Conservation (phyloP, 92 coral and sea anemone genomes). For the Pocillopora grandis region DNA sequence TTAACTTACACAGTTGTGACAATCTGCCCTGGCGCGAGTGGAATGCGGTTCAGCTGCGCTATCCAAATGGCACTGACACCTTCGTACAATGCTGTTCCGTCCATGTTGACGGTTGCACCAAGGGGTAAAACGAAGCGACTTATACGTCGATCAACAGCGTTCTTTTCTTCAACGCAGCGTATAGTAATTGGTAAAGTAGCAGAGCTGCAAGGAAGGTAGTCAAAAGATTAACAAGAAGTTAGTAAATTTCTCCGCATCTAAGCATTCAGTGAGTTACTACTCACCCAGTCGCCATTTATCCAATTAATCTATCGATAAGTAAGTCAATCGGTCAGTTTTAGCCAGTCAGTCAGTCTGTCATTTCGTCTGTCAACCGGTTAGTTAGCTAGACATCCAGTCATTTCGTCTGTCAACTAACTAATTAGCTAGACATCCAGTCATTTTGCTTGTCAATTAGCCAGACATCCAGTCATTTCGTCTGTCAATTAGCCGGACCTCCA, state of each 20-base stretch:
- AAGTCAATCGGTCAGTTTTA: neutral
- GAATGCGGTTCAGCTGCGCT: slow-evolving; percentile 84
- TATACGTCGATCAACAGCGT: slow-evolving; percentile 76
- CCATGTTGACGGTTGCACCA: slow-evolving; percentile 96
- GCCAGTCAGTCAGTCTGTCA: neutral
- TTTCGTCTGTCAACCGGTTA: neutral
- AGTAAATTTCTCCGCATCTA: neutral
- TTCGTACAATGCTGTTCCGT: slow-evolving; percentile 93
- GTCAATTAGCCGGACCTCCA: no score
- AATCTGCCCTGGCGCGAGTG: slow-evolving; percentile 74
- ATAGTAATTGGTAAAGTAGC: slow-evolving; percentile 95
- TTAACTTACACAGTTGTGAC: slow-evolving; percentile 85
- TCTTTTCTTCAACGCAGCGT: slow-evolving; percentile 81
- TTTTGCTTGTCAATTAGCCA: no score
- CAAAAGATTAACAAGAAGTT: neutral
- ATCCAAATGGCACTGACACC: slow-evolving; percentile 90
- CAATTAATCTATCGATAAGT: no score
- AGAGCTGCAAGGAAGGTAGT: slow-evolving; percentile 52
- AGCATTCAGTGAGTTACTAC: neutral
- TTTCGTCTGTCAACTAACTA: neutral
- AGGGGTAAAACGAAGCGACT: slow-evolving; percentile 84
- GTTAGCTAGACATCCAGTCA: neutral
- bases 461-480: neutral
- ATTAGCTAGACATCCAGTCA: neutral
- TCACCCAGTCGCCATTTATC: no score